Evolutionary conservation across 2,797 vertebrate genomes (phyloP).

Genomic region (Nyctibius grandis): DNA sequence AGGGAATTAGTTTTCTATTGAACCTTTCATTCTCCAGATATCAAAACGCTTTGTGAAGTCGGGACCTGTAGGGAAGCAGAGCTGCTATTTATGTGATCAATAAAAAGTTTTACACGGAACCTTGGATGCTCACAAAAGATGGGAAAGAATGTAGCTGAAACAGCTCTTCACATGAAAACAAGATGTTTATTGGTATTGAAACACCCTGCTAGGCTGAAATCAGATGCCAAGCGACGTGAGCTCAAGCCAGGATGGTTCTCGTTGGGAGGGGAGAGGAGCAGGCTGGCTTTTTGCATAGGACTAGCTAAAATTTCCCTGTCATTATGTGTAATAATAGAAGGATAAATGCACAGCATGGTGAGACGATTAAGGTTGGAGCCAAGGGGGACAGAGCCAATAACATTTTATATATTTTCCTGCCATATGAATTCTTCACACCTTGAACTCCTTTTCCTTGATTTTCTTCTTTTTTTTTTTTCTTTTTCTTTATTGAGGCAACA

Average conservation of each 20-base stretch:
- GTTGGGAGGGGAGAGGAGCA: background rate
- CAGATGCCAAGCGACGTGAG: background rate
- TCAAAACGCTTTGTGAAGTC: conserved; percentile 32
- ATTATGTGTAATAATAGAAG: background rate
- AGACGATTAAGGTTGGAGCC: background rate
- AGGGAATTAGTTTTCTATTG: conserved; percentile 35
- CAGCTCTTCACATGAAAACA: conserved; percentile 47
- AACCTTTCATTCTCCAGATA: conserved; percentile 19
- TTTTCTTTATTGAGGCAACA: background rate
- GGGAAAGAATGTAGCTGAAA: conserved; percentile 49
- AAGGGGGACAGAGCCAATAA: conserved; percentile 9
- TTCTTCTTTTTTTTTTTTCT: background rate
- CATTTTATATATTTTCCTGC: background rate
- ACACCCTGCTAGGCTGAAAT: conserved; percentile 46
- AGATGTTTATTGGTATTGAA: conserved; percentile 56
- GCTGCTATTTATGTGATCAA: conserved; percentile 56
- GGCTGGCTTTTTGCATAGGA: background rate
- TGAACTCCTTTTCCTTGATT: conserved; percentile 30
- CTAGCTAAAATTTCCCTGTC: conserved; percentile 1
- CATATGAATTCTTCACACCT: conserved; percentile 20
- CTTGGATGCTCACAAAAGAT: conserved; percentile 46
- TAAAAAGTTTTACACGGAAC: conserved; percentile 56
- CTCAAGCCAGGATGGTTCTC: background rate
- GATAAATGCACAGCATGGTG: conserved; percentile 8
- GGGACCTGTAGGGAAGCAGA: conserved; percentile 10